phyloP scores from a whole-genome alignment of 1,140 invertebrate species.

The Agrypnia vestita region DNA sequence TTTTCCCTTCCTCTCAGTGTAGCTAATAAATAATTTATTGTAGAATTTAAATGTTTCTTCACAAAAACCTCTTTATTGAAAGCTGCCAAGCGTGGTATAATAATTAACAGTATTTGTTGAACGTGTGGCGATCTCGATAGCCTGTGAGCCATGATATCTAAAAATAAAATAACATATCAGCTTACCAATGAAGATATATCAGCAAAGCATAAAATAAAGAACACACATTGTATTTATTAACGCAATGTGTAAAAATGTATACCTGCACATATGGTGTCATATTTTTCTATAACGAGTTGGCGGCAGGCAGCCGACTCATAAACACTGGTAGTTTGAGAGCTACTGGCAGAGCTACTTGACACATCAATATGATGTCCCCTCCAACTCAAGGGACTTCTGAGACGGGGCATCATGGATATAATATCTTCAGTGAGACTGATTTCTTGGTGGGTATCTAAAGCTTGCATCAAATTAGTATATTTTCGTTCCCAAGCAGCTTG shows the following conservation, averaged over 20 bases:
- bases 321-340: conserved; percentile 72
- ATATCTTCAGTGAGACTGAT: conserved; percentile 74
- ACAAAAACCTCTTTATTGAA: conserved; percentile 91
- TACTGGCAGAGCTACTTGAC: conserved; percentile 69
- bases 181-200: conserved; percentile 49
- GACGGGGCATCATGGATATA: conserved; percentile 74
- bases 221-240: too few species aligned
- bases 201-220: too few species aligned
- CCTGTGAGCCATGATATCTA: conserved; percentile 85
- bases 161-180: conserved; percentile 61
- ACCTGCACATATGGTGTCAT: conserved; percentile 85
- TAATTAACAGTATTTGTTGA: conserved; percentile 89
- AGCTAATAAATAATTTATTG: conserved; percentile 85
- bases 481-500: conserved; percentile 91
- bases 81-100: conserved; percentile 95
- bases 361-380: conserved; percentile 72
- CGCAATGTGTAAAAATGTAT: conserved; percentile 24
- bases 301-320: conserved; percentile 92
- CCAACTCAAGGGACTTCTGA: conserved; percentile 75
- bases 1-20: conserved; percentile 86
- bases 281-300: conserved; percentile 87
- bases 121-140: conserved; percentile 84
- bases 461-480: conserved; percentile 81
- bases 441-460: conserved; percentile 69
- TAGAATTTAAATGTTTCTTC: conserved; percentile 82